phyloP scores from a whole-genome alignment of 2,888 invertebrate species.

The Dicycla oo region DNA sequence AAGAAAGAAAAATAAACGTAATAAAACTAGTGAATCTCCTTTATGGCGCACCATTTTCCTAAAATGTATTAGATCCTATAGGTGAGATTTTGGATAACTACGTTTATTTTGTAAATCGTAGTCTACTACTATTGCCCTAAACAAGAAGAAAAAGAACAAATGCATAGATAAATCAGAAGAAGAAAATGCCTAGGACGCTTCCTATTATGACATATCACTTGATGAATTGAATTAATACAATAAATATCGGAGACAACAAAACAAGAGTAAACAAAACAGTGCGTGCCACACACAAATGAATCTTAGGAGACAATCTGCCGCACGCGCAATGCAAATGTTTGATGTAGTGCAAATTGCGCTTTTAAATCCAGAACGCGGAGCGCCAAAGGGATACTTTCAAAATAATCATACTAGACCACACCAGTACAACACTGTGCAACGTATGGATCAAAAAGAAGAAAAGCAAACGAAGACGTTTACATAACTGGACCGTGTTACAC shows the following conservation, averaged over 20 bases:
- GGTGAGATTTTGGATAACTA: not conserved
- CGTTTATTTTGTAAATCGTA: not conserved
- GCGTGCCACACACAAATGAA: slow-evolving; percentile 45
- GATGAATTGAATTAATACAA: slow-evolving; percentile 6
- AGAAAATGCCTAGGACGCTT: not conserved
- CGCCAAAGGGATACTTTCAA: slow-evolving; percentile 14
- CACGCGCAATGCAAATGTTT: slow-evolving; percentile 24
- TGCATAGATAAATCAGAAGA: not conserved
- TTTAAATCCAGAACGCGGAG: slow-evolving; percentile 20
- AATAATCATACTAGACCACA: slow-evolving; percentile 11
- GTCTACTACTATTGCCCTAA: not conserved
- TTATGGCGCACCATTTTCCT: not conserved
- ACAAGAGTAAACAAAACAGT: slow-evolving; percentile 22
- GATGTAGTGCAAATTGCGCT: slow-evolving; percentile 47
- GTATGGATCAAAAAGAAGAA: not conserved
- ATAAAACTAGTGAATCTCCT: not conserved
- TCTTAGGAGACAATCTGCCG: slow-evolving; percentile 32
- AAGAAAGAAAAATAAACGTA: not conserved
- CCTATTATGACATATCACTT: not conserved
- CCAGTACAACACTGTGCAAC: not conserved
- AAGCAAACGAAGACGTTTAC: not conserved
- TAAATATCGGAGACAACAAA: slow-evolving; percentile 5
- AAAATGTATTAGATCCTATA: no score
- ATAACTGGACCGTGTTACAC: no score
- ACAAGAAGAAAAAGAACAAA: not conserved